Conservation (phyloP, 2,888 invertebrate genomes). For the Phortica okadai region DNA sequence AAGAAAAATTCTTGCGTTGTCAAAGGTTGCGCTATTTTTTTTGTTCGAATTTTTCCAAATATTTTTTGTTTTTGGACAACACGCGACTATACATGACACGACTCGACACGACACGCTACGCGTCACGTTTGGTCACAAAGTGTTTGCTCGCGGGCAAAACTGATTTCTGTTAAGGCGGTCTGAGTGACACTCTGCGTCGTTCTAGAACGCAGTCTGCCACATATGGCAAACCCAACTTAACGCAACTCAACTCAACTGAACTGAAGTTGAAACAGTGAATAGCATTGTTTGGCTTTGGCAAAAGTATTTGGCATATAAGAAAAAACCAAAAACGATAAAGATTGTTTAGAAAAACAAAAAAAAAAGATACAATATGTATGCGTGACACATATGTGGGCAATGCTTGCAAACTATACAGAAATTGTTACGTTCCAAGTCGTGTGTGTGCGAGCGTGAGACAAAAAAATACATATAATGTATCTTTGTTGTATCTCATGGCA, state of each 20-base stretch:
- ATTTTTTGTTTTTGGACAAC: neutral
- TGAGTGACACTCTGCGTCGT: neutral
- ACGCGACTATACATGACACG: neutral
- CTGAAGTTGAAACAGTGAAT: neutral
- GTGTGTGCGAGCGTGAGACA: conserved; percentile 2
- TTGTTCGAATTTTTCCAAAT: neutral
- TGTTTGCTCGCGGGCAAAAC: neutral
- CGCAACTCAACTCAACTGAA: neutral
- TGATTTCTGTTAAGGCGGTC: conserved; percentile 18
- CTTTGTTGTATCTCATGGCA: conserved; percentile 1
- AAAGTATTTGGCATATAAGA: conserved; percentile 10
- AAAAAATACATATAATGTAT: neutral
- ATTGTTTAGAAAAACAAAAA: conserved; percentile 15
- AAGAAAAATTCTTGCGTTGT: neutral
- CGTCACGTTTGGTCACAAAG: conserved; percentile 11
- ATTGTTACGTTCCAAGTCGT: conserved; percentile 16
- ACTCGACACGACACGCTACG: neutral
- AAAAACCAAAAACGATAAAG: neutral
- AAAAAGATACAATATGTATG: conserved; percentile 16
- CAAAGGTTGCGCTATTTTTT: neutral
- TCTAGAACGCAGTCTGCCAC: conserved; percentile 43
- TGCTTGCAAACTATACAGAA: conserved; percentile 53
- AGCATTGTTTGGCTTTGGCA: conserved; percentile 18
- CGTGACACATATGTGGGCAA: conserved; percentile 70
- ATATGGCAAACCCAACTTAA: conserved; percentile 70